Conservation (phyloP, 2,113 vertebrate species). For the Okapia johnstoni region DNA sequence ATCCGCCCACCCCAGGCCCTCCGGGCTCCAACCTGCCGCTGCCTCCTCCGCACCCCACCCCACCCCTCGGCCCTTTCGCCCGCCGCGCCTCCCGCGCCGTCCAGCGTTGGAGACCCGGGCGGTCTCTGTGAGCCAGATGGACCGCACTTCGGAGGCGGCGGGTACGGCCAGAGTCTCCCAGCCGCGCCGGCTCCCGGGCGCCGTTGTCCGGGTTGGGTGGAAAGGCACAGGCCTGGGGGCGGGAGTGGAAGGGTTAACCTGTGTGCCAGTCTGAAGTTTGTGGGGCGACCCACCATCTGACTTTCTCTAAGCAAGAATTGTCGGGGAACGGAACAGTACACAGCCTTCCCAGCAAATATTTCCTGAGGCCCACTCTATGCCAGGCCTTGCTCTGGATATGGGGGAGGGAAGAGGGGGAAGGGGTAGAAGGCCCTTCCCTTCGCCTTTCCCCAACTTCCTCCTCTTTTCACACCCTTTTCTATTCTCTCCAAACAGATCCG, state of each 20-base stretch:
- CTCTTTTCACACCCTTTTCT: background rate
- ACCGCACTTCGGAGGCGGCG: background rate
- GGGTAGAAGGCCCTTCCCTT: background rate
- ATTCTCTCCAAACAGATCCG: background rate
- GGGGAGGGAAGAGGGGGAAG: too few relatives aligned
- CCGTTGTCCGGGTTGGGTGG: accelerated
- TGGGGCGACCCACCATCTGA: background rate
- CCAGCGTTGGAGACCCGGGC: background rate
- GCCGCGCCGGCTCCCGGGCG: background rate
- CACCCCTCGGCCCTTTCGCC: accelerated
- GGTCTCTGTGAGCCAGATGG: background rate
- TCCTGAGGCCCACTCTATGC: background rate
- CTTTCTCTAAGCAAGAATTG: background rate
- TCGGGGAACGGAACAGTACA: too few relatives aligned
- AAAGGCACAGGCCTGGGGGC: too few relatives aligned
- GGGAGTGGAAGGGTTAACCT: background rate
- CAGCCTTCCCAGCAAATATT: background rate
- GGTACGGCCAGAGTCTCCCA: background rate
- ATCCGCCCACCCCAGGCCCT: background rate
- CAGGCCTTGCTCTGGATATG: background rate
- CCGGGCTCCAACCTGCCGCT: background rate
- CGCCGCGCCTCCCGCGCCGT: accelerated
- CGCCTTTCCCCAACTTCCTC: background rate
- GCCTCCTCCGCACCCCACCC: background rate
- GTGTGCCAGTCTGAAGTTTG: background rate